These are phyloP conservation scores for Pterocles orientalis DNA, from an alignment of 2,113 vertebrate genomes.

Conservation along the genomic window DNA sequence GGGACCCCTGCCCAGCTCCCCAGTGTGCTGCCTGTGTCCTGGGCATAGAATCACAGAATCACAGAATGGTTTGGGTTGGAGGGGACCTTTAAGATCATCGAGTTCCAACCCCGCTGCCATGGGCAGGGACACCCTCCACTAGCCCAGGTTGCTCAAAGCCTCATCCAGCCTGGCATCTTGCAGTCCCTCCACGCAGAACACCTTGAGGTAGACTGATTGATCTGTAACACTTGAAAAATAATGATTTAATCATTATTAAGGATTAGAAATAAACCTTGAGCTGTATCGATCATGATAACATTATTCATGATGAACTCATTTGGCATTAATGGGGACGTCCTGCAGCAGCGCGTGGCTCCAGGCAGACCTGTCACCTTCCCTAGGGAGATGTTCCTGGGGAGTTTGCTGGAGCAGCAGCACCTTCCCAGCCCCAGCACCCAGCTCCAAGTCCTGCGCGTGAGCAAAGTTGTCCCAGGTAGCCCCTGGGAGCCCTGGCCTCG, in stretches of 20 bases:
- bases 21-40: background rate
- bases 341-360: background rate
- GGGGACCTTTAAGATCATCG: too few relatives aligned
- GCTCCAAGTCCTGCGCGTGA: background rate
- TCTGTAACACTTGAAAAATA: constrained; percentile 76
- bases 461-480: background rate
- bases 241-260: constrained; percentile 76
- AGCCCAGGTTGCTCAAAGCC: too few relatives aligned
- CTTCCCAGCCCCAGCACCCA: background rate
- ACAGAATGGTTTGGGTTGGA: too few relatives aligned
- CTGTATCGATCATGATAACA: constrained; percentile 53
- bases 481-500: accelerated
- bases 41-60: background rate
- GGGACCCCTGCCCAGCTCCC: background rate
- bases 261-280: constrained; percentile 79
- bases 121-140: too few relatives aligned
- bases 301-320: constrained; percentile 71
- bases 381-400: accelerated
- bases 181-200: constrained; percentile 45
- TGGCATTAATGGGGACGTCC: constrained; percentile 24
- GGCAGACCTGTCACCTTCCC: background rate
- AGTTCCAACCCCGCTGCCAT: too few relatives aligned
- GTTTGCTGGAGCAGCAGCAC: background rate
- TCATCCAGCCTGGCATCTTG: background rate
- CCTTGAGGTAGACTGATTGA: constrained; percentile 75